A percentile compares a stretch with the other conserved stretches of the same genome.
Evolutionary conservation across 2,888 invertebrate species (phyloP).

Genomic region (Candidula unifasciata): DNA sequence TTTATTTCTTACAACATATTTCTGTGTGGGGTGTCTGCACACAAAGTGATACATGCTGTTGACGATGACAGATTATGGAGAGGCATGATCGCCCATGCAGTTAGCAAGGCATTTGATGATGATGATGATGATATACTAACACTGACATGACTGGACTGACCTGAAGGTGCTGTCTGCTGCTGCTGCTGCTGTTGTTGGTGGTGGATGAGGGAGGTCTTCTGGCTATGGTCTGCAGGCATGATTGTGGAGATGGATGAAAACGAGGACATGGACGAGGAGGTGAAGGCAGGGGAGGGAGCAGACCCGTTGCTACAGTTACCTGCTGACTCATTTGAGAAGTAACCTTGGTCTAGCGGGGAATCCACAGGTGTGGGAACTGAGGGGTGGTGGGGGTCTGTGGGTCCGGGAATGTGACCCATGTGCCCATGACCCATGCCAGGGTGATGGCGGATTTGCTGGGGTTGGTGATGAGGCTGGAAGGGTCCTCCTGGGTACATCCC

Average conservation of each 20-base stretch:
- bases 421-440: constrained; percentile 18
- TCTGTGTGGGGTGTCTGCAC: too few relatives aligned
- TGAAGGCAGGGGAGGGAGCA: constrained; percentile 58
- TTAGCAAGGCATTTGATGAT: too few relatives aligned
- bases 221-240: constrained; percentile 53
- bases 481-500: constrained; percentile 41
- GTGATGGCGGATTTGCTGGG: constrained; percentile 32
- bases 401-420: constrained; percentile 36
- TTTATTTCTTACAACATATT: too few relatives aligned
- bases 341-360: constrained; percentile 73
- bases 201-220: constrained; percentile 15
- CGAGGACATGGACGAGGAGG: constrained; percentile 54
- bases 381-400: constrained; percentile 25
- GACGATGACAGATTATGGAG: too few relatives aligned
- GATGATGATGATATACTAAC: too few relatives aligned
- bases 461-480: constrained; percentile 34
- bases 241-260: constrained; percentile 55
- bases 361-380: constrained; percentile 58
- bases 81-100: too few relatives aligned
- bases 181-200: constrained; percentile 44
- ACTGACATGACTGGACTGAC: neutral
- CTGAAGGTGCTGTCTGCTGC: constrained; percentile 14
- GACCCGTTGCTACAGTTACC: constrained; percentile 70
- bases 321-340: constrained; percentile 68
- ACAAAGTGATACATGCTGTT: too few relatives aligned